Percentiles rank a stretch among this genome's conserved stretches.
Evolutionary conservation across 2,113 vertebrate species (phyloP).

Genomic region (Platichthys flesus): DNA sequence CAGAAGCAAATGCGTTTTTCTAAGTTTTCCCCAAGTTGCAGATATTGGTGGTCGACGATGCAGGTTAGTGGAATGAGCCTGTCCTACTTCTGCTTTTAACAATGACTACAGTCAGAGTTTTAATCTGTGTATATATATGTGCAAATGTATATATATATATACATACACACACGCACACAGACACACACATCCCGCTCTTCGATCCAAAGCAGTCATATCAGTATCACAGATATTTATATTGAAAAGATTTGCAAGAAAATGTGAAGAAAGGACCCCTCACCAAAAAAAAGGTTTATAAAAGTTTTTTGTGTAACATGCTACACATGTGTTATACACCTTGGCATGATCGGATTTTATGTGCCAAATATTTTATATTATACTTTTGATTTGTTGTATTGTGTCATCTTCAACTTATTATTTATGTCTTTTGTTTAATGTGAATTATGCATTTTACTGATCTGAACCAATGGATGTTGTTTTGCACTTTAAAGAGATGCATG

Average conservation of each 20-base stretch:
- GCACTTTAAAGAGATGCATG: conserved; percentile 71
- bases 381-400: conserved; percentile 18
- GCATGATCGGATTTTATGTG: conserved; percentile 10
- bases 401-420: conserved; percentile 19
- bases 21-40: background rate
- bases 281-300: background rate
- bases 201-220: conserved; percentile 9
- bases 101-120: background rate
- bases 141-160: background rate
- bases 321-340: conserved; percentile 19
- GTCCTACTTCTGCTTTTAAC: no score
- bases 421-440: conserved; percentile 14
- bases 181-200: background rate
- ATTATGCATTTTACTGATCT: conserved; percentile 50
- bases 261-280: background rate
- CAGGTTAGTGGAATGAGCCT: background rate
- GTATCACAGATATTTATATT: background rate
- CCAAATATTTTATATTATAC: conserved; percentile 24
- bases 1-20: conserved; percentile 1
- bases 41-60: background rate
- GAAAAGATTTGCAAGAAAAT: background rate
- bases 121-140: background rate
- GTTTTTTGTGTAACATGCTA: background rate
- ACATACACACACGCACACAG: background rate
- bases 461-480: conserved; percentile 51